A percentile compares a stretch with the other conserved stretches of the same genome.
These are phyloP conservation scores for Mimas tiliae DNA, from an alignment of 2,888 invertebrate species.

Conservation along the genomic window DNA sequence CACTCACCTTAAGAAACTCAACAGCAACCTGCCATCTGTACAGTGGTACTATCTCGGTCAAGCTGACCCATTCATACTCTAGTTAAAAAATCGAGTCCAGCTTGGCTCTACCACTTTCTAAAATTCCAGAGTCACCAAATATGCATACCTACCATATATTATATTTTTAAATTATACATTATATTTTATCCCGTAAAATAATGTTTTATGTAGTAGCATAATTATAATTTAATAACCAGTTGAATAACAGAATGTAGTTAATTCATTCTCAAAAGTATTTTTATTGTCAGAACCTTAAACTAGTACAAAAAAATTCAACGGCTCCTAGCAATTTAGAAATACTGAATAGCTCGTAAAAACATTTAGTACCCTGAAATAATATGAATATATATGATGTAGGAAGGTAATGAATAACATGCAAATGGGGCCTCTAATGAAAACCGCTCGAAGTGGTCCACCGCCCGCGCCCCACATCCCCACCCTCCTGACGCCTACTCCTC, in stretches of 20 bases:
- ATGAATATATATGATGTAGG: slow-evolving; percentile 46
- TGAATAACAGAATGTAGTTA: not conserved
- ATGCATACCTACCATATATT: too few species aligned
- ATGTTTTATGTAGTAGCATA: too few species aligned
- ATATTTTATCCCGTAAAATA: too few species aligned
- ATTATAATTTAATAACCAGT: too few species aligned
- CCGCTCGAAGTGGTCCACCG: slow-evolving; percentile 46
- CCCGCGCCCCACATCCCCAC: slow-evolving; percentile 32
- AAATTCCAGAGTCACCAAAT: too few species aligned
- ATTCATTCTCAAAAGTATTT: not conserved
- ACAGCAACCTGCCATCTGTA: too few species aligned
- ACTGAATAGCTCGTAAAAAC: slow-evolving; percentile 38
- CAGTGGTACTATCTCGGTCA: too few species aligned
- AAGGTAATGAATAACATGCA: slow-evolving; percentile 75
- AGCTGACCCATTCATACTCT: too few species aligned
- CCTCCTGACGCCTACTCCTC: slow-evolving; percentile 26
- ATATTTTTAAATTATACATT: too few species aligned
- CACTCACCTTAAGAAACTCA: too few species aligned
- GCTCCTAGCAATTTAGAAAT: slow-evolving; percentile 2
- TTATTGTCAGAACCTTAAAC: not conserved
- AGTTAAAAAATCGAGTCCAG: too few species aligned
- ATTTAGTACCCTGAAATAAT: slow-evolving; percentile 48
- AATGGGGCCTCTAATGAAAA: slow-evolving; percentile 70
- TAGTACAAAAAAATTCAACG: slow-evolving; percentile 4
- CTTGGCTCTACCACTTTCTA: too few species aligned